Base-by-base conservation (phyloP, 2,797 vertebrate species). In the Clarias platycephalus region DNA sequence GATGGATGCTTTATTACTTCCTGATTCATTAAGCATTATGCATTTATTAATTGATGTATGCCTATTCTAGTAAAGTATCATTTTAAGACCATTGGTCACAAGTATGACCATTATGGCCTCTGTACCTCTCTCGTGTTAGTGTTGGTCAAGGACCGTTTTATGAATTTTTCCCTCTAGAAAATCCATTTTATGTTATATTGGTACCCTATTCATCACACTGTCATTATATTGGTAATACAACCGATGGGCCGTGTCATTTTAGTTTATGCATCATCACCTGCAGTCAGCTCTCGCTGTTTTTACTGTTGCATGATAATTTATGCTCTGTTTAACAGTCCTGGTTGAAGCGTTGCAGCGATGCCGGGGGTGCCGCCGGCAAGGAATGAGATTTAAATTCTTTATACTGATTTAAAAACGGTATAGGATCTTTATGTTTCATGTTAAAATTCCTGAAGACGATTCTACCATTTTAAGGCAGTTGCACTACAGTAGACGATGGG, bases 261-360 rank as follows among this genome's bases (percentile, higher is more conserved):
- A 62, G 84, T 82, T 49, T 78, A 80, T 26, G 18, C 24, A 75
- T 85, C 70, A 85, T 81, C 78, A 81, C 60, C 44, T 57, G 60
- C 49, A 67, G 70, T 28, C 70, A 16, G 28, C 49, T 37, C 68
- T 57, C 16, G 16, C 58, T 57, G 20, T 55, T 81, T 40, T 66
- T 85, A 81, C 64, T 6, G 1, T 20, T n/a, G 18, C 60, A 57
- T 72, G 57, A 57, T 81, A 57, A 85, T 85, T 81, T 31, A 60
- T 82, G 53, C 71, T 60, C 66, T 67, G 13, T 70, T 85, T 81
- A 85, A 81, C 34, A 71, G 40, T 72, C 53, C 44, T 81, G 84
- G 60, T 81, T 72, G 24, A 74, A 74, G 79, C 24, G 31, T 58
- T 85, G 44, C 44, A 28, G 9, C 34, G 5, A n/a, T 72, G 26